These are phyloP conservation scores for Sphinx pinastri DNA, from an alignment of 2,888 invertebrate species.

Conservation along the genomic window DNA sequence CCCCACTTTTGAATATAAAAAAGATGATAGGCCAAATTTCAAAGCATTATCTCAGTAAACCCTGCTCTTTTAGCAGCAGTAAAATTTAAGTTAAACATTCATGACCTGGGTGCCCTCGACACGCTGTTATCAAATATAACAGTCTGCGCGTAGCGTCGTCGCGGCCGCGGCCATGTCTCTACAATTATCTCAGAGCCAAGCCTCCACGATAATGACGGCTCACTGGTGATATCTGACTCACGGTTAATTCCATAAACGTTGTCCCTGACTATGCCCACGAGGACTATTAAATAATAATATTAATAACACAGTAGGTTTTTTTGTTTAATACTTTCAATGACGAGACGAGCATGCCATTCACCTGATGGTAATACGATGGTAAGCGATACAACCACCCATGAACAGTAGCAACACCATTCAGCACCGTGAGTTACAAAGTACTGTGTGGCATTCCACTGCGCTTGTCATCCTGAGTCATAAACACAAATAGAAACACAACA, in stretches of 20 bases:
- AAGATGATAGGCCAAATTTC: background rate
- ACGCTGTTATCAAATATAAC: conserved; percentile 29
- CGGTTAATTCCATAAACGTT: conserved; percentile 1
- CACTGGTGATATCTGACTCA: conserved; percentile 17
- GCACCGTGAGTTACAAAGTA: too few species aligned
- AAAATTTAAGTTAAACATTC: conserved; percentile 15
- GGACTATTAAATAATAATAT: background rate
- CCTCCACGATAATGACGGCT: conserved; percentile 39
- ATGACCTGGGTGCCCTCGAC: conserved; percentile 21
- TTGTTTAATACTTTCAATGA: too few species aligned
- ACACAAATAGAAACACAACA: too few species aligned
- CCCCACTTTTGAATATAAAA: background rate
- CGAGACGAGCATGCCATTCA: too few species aligned
- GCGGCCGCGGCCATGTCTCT: conserved; percentile 21
- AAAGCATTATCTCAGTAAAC: background rate
- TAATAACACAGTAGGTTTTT: background rate
- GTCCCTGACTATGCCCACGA: background rate
- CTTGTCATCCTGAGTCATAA: too few species aligned
- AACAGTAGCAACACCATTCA: too few species aligned
- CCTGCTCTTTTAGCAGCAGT: background rate
- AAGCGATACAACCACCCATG: too few species aligned
- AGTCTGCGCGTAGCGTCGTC: conserved; percentile 35
- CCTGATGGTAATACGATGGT: too few species aligned
- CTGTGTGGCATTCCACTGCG: too few species aligned
- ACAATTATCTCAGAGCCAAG: conserved; percentile 47